Evolutionary conservation across 2,797 vertebrate species (phyloP).

Genomic region (Myiotriccus ornatus): DNA sequence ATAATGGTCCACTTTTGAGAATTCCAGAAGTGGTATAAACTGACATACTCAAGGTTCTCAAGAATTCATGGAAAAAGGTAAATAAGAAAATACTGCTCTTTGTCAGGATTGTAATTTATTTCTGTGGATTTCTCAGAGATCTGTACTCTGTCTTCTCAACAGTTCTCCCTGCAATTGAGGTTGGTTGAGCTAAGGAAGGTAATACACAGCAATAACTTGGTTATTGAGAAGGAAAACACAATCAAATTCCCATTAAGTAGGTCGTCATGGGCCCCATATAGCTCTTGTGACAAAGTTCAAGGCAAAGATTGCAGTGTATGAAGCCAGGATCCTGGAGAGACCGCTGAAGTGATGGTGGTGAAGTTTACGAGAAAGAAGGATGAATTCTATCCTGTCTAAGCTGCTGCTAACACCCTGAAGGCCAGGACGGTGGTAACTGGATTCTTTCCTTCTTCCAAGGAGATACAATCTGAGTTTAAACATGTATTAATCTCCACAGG

Average conservation of each 20-base stretch:
- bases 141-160: not conserved
- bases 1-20: not conserved
- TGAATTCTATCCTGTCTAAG: not conserved
- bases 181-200: not conserved
- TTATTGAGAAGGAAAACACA: constrained; percentile 4
- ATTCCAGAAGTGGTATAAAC: not conserved
- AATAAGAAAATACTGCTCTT: constrained; percentile 8
- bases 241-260: not conserved
- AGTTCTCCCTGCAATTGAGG: not conserved
- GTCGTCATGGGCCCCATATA: not conserved
- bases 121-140: not conserved
- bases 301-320: not conserved
- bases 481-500: not conserved
- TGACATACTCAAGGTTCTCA: not conserved
- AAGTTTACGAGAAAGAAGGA: not conserved
- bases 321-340: not conserved
- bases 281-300: not conserved
- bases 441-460: not conserved
- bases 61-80: not conserved
- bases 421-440: not conserved
- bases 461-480: not conserved
- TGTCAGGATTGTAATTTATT: not conserved
- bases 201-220: not conserved
- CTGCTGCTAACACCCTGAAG: not conserved
- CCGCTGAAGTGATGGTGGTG: not conserved